Evolutionary conservation across 2,888 invertebrate species (phyloP).

Genomic region (Crepidodera aurea): DNA sequence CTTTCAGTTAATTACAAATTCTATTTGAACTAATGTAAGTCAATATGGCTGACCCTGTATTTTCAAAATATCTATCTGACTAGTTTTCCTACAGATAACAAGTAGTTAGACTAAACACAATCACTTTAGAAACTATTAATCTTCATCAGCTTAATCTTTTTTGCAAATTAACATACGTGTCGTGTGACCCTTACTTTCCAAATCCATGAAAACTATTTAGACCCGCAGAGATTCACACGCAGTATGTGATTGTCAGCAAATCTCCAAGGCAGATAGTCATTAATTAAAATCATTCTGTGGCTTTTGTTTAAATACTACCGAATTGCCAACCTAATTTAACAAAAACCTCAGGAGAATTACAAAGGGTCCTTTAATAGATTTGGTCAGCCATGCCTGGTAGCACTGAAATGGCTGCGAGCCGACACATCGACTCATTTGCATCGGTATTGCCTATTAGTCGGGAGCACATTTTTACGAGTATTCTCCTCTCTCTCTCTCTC

Average conservation of each 20-base stretch:
- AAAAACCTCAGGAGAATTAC: constrained; percentile 30
- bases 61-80: no score
- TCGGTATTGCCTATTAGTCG: constrained; percentile 49
- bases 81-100: no score
- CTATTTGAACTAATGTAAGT: no score
- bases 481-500: constrained; percentile 20
- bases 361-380: constrained; percentile 38
- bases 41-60: no score
- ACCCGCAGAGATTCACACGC: neutral
- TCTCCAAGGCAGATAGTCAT: constrained; percentile 8
- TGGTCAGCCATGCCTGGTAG: constrained; percentile 34
- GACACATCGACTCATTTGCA: constrained; percentile 49
- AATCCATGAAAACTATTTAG: neutral
- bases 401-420: constrained; percentile 34
- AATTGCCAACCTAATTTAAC: constrained; percentile 33
- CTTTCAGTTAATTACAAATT: no score
- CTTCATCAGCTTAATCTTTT: no score
- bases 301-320: constrained; percentile 30
- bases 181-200: no score
- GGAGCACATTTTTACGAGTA: constrained; percentile 40
- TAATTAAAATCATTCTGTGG: constrained; percentile 28
- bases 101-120: no score
- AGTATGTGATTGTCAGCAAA: constrained; percentile 16
- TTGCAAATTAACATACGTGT: no score
- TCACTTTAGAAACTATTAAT: no score